These are phyloP conservation scores for Hystrix cristata DNA, from an alignment of 2,113 vertebrate genomes.

Conservation along the genomic window DNA sequence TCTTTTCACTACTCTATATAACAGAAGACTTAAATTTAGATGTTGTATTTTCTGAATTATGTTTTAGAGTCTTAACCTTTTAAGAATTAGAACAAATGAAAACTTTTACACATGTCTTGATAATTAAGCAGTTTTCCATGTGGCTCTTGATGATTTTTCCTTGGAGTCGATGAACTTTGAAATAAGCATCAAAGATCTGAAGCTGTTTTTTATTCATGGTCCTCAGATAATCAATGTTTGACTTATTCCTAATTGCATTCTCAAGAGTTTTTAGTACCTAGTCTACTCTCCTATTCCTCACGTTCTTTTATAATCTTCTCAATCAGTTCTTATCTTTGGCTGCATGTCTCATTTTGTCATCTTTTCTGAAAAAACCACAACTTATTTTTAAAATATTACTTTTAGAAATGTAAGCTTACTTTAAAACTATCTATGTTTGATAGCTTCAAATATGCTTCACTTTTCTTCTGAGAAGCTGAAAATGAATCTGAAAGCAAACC, in stretches of 20 bases:
- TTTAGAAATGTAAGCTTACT: constrained; percentile 9
- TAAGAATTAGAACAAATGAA: background rate
- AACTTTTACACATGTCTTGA: background rate
- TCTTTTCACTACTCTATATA: background rate
- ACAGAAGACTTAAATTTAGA: background rate
- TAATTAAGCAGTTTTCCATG: background rate
- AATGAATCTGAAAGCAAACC: constrained; percentile 40
- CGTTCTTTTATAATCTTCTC: background rate
- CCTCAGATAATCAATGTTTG: background rate
- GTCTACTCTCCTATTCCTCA: background rate
- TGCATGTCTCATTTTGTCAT: background rate
- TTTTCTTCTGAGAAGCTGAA: constrained; percentile 54
- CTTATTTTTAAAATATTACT: background rate
- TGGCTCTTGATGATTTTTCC: background rate
- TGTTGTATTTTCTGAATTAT: background rate
- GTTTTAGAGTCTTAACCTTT: background rate
- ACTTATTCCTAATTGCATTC: background rate
- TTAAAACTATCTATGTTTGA: constrained; percentile 34
- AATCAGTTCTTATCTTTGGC: background rate
- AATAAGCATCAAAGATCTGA: background rate
- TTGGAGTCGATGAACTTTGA: background rate
- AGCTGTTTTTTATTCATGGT: background rate
- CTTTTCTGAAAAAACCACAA: background rate
- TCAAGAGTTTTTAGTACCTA: background rate
- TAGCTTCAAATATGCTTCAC: constrained; percentile 13